Conservation (phyloP, 2,113 vertebrate species). For the Pogonocichla stellata region DNA sequence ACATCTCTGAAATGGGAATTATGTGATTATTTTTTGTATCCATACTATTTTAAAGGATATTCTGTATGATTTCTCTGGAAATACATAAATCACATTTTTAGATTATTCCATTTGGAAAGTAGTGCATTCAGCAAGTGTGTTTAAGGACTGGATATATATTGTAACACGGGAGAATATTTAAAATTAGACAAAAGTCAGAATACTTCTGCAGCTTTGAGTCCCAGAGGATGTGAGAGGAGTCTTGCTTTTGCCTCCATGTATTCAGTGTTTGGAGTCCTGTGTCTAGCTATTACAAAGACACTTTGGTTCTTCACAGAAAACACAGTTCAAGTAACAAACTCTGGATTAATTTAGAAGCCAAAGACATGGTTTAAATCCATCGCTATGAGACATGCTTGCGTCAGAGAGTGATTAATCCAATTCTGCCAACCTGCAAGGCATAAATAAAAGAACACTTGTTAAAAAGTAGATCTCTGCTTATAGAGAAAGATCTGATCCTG, state of each 20-base stretch:
- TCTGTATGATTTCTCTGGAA: background rate
- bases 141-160: background rate
- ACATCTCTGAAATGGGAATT: background rate
- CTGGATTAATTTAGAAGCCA: background rate
- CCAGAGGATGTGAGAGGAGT: background rate
- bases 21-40: background rate
- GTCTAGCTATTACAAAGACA: background rate
- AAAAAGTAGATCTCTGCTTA: conserved; percentile 15
- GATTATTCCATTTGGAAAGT: background rate
- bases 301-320: background rate
- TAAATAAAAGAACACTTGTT: conserved; percentile 30
- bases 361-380: background rate
- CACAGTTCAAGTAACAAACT: background rate
- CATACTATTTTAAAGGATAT: background rate
- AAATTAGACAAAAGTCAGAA: background rate
- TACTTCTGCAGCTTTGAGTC: background rate
- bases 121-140: background rate
- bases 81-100: background rate
- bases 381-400: background rate
- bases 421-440: background rate
- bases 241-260: background rate
- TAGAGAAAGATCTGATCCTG: background rate
- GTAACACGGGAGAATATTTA: background rate
- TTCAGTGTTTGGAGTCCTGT: background rate
- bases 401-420: background rate